These are phyloP conservation scores for Rana temporaria DNA, from an alignment of 2,113 vertebrate species.

Conservation along the genomic window DNA sequence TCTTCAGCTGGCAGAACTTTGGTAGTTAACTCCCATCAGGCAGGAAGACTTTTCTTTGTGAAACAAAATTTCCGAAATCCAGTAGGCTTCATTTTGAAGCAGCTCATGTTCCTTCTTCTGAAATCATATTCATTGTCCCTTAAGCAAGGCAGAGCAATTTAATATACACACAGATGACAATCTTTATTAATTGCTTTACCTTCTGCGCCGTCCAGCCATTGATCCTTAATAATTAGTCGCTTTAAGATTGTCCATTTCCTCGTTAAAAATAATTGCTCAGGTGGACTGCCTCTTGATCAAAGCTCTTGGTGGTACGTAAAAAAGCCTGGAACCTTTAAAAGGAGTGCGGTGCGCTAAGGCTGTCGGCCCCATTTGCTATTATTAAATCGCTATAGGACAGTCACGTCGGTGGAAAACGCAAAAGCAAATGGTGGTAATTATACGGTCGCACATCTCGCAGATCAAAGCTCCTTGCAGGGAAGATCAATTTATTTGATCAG, in stretches of 20 bases:
- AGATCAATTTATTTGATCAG: slow-evolving; percentile 53
- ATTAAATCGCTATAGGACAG: slow-evolving; percentile 41
- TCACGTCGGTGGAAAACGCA: slow-evolving; percentile 26
- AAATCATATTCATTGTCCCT: neutral
- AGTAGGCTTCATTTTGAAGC: too few relatives aligned
- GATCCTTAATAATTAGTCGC: slow-evolving; percentile 3
- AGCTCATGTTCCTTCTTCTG: too few relatives aligned
- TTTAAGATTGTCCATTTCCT: neutral
- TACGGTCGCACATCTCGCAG: slow-evolving; percentile 44
- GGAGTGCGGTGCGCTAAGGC: neutral
- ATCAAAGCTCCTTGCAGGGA: slow-evolving; percentile 53
- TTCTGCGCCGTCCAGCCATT: neutral
- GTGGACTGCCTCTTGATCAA: slow-evolving; percentile 10
- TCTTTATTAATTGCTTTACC: slow-evolving; percentile 5
- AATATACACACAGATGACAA: neutral
- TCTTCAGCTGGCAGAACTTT: too few relatives aligned
- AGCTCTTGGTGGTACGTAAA: neutral
- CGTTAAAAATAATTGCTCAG: slow-evolving; percentile 23
- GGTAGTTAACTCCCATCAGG: too few relatives aligned
- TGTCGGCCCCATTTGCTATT: neutral
- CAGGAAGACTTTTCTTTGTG: too few relatives aligned
- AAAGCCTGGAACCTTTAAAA: neutral
- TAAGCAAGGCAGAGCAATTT: neutral
- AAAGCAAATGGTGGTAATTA: slow-evolving; percentile 51
- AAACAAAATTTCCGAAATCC: too few relatives aligned